Evolutionary conservation across 2,888 invertebrate genomes (phyloP), one percentile per base, ranked within the genome.

Genomic region (Itoplectis maculator): DNA sequence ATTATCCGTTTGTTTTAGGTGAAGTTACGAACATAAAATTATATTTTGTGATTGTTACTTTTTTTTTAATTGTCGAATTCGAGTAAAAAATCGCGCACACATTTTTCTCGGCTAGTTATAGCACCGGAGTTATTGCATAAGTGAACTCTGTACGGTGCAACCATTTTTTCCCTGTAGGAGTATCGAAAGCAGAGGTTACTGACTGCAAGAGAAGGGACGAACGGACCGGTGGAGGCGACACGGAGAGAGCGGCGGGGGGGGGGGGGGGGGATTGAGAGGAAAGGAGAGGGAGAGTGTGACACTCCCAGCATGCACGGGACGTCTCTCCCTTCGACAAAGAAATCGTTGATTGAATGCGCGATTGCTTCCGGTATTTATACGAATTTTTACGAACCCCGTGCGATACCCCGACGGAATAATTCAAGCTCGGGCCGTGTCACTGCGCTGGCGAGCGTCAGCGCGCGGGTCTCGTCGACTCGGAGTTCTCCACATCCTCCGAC

Each of bases 321-420:
- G 83, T 85, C 80, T 84, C 84, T 83, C 84, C 84, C 86, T 87
- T 85, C 82, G 84, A 86, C 86, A 86, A 86, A 87, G 84, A 86
- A 86, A 85, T 85, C 86, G 86, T 85, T 86, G 86, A 86, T 85
- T 87, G 87, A 87, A 87, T 87, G 84, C 86, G 83, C 85, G 85
- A 86, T 87, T 86, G 86, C 84, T 86, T 87, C 85, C 86, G 84
- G 85, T 86, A 85, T 86, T 86, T 86, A 85, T 86, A 84, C 85
- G 81, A 85, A 81, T 83, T 85, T 84, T 84, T 75, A 83, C 85
- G 82, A 82, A 74, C 83, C 75, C 79, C 85, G 84, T 78, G 82
- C 83, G 84, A 83, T 83, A 86, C 85, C 72, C 81, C 76, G 69
- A 79, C 73, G 74, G 85, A 86, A 86, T 85, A 79, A 86, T 85